These are phyloP conservation scores for Oryzias sinensis DNA, from an alignment of 2,797 vertebrate genomes.

Conservation along the genomic window DNA sequence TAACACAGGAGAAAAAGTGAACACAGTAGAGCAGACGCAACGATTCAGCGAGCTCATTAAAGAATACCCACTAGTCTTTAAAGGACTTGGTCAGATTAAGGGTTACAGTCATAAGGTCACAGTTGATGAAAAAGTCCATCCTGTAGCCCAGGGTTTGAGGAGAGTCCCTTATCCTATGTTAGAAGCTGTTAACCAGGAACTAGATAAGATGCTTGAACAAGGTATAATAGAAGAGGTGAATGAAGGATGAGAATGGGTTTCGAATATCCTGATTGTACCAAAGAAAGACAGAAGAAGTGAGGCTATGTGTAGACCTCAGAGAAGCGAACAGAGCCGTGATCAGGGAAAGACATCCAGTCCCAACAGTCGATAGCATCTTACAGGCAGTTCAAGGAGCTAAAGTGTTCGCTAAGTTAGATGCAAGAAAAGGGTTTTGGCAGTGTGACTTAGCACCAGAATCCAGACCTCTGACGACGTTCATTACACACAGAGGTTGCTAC, in stretches of 20 bases:
- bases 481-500: too few relatives aligned
- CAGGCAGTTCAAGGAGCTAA: background rate
- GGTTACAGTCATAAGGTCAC: constrained; percentile 2
- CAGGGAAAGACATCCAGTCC: constrained; percentile 2
- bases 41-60: too few relatives aligned
- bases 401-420: too few relatives aligned
- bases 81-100: background rate
- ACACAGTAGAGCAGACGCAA: background rate
- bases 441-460: too few relatives aligned
- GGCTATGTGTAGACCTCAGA: background rate
- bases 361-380: background rate
- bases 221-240: constrained; percentile 2
- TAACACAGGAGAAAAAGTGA: background rate
- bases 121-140: background rate
- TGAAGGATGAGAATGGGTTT: constrained; percentile 1
- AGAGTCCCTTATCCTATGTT: background rate
- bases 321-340: too few relatives aligned
- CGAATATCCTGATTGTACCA: background rate
- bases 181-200: background rate
- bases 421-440: too few relatives aligned
- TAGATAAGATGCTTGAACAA: background rate
- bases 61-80: too few relatives aligned
- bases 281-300: background rate
- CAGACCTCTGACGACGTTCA: too few relatives aligned
- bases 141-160: constrained; percentile 2